Conservation (phyloP, 2,888 invertebrate species). For the Dynastes grantii region DNA sequence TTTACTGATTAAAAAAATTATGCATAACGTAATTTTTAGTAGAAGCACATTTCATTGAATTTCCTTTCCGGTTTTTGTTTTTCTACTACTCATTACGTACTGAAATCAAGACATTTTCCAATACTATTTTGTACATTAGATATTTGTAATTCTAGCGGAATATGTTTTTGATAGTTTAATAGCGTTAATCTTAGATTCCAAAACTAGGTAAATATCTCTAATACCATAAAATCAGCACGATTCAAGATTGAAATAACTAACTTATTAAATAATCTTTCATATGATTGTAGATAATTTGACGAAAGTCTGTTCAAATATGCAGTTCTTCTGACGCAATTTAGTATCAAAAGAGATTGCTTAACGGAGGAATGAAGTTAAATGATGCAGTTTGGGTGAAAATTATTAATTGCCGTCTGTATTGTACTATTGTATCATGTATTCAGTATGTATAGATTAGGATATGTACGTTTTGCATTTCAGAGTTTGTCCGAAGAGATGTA, state of each 20-base stretch:
- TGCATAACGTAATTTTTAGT: too few relatives aligned
- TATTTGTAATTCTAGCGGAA: too few relatives aligned
- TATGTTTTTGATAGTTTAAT: not conserved
- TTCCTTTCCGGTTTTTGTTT: too few relatives aligned
- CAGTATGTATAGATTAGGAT: constrained; percentile 53
- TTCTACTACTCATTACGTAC: too few relatives aligned
- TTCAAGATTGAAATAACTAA: not conserved
- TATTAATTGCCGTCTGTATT: constrained; percentile 40
- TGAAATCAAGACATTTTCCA: too few relatives aligned
- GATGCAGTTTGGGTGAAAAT: not conserved
- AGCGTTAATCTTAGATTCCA: not conserved
- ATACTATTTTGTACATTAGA: too few relatives aligned
- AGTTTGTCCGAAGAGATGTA: constrained; percentile 88
- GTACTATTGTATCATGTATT: constrained; percentile 38
- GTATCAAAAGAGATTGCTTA: too few relatives aligned
- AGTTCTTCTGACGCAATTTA: too few relatives aligned
- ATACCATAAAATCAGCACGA: not conserved
- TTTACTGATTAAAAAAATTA: too few relatives aligned
- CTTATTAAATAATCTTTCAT: not conserved
- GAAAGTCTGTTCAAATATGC: too few relatives aligned
- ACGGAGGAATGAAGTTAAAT: not conserved
- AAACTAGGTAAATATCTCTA: not conserved
- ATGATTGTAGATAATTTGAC: too few relatives aligned
- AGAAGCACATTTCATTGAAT: too few relatives aligned
- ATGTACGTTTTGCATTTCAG: constrained; percentile 77